phyloP scores from a whole-genome alignment of 2,113 vertebrate species.

The Thamnophis sirtalis region DNA sequence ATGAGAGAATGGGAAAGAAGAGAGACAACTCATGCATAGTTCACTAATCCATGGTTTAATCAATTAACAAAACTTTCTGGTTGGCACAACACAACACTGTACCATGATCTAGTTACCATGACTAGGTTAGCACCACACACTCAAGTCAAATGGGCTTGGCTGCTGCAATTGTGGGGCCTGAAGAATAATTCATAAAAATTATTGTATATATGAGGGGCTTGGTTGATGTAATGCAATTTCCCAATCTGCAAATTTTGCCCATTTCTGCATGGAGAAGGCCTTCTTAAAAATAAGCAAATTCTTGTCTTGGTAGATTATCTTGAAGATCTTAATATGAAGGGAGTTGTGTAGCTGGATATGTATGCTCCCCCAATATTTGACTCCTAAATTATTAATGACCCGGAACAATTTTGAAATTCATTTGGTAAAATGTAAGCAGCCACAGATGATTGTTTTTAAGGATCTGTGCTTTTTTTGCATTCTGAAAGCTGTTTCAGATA shows the following conservation, averaged over 20 bases:
- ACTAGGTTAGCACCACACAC: not conserved
- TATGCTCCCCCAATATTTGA: not conserved
- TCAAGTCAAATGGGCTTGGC: not conserved
- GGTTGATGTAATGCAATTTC: not conserved
- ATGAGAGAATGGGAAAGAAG: not conserved
- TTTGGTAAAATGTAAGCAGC: not conserved
- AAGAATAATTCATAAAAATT: not conserved
- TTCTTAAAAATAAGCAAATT: not conserved
- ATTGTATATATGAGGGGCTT: not conserved
- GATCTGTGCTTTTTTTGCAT: not conserved
- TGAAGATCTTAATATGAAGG: not conserved
- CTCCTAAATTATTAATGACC: not conserved
- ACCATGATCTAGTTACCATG: not conserved
- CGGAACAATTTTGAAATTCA: not conserved
- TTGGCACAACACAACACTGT: not conserved
- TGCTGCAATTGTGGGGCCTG: not conserved
- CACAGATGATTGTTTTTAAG: not conserved
- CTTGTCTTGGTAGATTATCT: not conserved
- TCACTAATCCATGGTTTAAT: not conserved
- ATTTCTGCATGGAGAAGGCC: not conserved
- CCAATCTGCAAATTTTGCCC: not conserved
- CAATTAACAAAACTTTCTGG: not conserved
- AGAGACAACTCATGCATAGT: not conserved
- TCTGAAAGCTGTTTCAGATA: not conserved
- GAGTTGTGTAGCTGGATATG: not conserved